Conservation (phyloP, 1,140 invertebrate genomes). For the Zophobas atratus region DNA sequence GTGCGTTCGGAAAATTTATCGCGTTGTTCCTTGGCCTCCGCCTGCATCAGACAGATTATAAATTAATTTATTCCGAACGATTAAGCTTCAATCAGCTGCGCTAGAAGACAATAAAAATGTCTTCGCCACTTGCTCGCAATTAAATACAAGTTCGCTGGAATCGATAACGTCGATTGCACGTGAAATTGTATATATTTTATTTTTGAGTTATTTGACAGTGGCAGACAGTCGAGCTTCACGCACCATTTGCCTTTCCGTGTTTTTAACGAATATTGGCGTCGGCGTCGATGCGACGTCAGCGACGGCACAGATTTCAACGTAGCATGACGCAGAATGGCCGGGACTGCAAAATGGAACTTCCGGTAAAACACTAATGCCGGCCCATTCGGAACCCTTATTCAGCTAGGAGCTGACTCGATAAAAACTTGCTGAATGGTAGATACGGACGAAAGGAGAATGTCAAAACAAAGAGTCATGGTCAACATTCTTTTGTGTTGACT, state of each 20-base stretch:
- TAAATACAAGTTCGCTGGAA: slow-evolving; percentile 47
- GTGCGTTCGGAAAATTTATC: too few relatives aligned
- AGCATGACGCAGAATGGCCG: slow-evolving; percentile 50
- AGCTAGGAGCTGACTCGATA: slow-evolving; percentile 12
- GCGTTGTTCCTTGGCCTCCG: background rate
- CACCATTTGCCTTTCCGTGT: slow-evolving; percentile 52
- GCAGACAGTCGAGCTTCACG: slow-evolving; percentile 34
- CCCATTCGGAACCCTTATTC: slow-evolving; percentile 33
- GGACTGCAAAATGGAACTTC: slow-evolving; percentile 51
- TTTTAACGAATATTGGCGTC: slow-evolving; percentile 51
- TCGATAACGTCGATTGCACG: slow-evolving; percentile 18
- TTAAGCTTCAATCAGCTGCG: slow-evolving; percentile 58
- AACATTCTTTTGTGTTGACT: background rate
- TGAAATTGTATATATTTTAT: slow-evolving; percentile 47
- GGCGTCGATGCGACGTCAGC: slow-evolving; percentile 51
- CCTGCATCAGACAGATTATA: slow-evolving; percentile 53
- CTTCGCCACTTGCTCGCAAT: slow-evolving; percentile 54
- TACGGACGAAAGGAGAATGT: slow-evolving; percentile 3
- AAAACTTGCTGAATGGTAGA: slow-evolving; percentile 6
- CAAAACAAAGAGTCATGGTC: slow-evolving; percentile 15
- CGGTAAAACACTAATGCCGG: slow-evolving; percentile 37
- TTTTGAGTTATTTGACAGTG: slow-evolving; percentile 44
- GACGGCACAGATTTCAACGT: slow-evolving; percentile 48
- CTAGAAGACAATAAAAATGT: slow-evolving; percentile 58
- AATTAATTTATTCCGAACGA: slow-evolving; percentile 57